Evolutionary conservation across 2,888 invertebrate species (phyloP), one percentile per base, ranked within the genome.

Genomic region (Diarsia mendica): DNA sequence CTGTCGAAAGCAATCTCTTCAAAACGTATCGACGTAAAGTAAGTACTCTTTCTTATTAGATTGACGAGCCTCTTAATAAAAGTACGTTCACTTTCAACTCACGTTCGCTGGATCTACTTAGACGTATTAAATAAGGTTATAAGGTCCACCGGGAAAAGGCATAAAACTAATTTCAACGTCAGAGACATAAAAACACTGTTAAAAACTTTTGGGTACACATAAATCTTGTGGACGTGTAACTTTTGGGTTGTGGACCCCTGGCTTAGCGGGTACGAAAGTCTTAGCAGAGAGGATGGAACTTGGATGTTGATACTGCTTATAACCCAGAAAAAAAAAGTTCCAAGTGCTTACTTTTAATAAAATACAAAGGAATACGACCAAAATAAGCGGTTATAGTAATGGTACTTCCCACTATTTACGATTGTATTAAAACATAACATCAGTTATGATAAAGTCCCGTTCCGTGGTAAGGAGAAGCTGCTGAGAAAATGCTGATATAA

Each of bases 161-260:
- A 84, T 87, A 78, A 87, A 89, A 86, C 83, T 85, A 86, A 89
- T 88, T 88, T 88, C 83, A 86, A 88, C 88, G 83, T 85, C 72
- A 77, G 68, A 83, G 64, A 86, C 86, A 87, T 89, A 89, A 91
- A 90, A 91, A 87, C 74, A 84, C 81, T 82, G 84, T 89, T 88
- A 87, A 88, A 89, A 90, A 90, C 85, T 90, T 90, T 90, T 87
- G 69, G 82, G 84, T 72, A 66, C 76, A 83, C 85, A 88, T 89
- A 88, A 89, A 89, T 89, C 87, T 86, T 79, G 70, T 64, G 58
- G 55, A 80, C 64, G 60, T 66, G 67, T 65, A 85, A 86, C 80
- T 85, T 87, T 88, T 75, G 78, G 83, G 87, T 75, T 71, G 67
- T 67, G 82, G 53, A 71, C 69, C 75, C 84, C 65, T 65, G 77